Conservation (phyloP, 2,797 vertebrate genomes). For the Natrix natrix region DNA sequence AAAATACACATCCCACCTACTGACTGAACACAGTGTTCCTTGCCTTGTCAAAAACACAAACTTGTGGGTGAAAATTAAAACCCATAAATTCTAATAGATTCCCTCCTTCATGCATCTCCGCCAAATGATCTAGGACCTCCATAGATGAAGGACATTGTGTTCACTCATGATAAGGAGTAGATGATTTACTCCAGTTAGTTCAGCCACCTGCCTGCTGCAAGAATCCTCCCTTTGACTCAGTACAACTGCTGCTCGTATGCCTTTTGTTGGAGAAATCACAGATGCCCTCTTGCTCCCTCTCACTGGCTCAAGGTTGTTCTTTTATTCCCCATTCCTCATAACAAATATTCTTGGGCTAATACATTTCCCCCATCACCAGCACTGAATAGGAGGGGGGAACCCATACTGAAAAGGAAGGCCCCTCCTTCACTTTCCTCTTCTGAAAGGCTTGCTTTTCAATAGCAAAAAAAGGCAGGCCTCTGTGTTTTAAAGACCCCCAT, state of each 20-base stretch:
- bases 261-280: slow-evolving; percentile 9
- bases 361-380: slow-evolving; percentile 22
- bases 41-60: neutral
- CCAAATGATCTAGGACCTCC: neutral
- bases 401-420: neutral
- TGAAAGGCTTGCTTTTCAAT: slow-evolving; percentile 28
- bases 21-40: neutral
- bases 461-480: slow-evolving; percentile 7
- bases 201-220: slow-evolving; percentile 7
- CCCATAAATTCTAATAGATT: too few species aligned
- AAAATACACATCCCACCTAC: neutral
- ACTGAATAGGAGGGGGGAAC: neutral
- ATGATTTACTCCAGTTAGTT: neutral
- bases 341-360: slow-evolving; percentile 30
- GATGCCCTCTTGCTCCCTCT: slow-evolving; percentile 18
- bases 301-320: slow-evolving; percentile 18
- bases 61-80: neutral
- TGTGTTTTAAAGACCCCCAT: slow-evolving; percentile 2
- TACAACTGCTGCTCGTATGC: neutral
- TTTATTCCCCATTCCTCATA: neutral
- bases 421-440: slow-evolving; percentile 11
- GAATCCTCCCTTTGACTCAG: neutral
- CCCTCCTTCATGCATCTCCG: neutral
- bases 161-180: neutral
- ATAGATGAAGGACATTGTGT: neutral